Evolutionary conservation across 30 jellyfish, hydroid and myxozoan genomes (phyloP), one percentile per base, ranked within the genome.

Genomic region (Aurelia sp.): DNA sequence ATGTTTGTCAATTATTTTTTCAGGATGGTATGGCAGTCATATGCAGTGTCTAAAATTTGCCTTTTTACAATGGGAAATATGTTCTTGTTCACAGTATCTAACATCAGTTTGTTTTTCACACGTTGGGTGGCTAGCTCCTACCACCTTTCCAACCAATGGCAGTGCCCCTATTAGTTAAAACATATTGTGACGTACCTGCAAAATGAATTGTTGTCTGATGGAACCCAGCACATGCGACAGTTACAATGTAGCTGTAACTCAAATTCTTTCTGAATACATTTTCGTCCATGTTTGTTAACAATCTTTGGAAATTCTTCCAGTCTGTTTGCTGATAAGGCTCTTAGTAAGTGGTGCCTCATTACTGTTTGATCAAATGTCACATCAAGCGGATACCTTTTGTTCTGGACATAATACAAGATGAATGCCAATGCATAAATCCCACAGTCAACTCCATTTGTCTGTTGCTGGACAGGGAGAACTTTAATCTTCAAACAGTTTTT

Each of bases 381-480:
- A 60, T 60, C 72, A 60, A 30, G 27, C 41, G 59, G 48, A 47
- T 30, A 72, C 9, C 41, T 53, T 38, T 52, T 17, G 61, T 72
- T 64, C 47, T 35, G 33, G 47, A 72, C 21, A 66, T 31, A 31
- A 74, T 76, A 58, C 17, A 17, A 66, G 35, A 55, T 55, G 27
- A 76, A 76, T 48, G 87, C 76, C 19, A 76, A 18, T 27, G 87
- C 87, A 55, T 19, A 76, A 27, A 76, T 40, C 33, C 87, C 59
- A 76, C 87, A 76, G 75, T 76, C 87, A 60, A 57, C 75, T 35
- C 38, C 27, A 63, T 53, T 60, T 24, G 52, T 24, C 47, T 76
- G 87, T 38, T 76, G 87, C 47, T 76, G 87, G 59, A 76, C 87
- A 21, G 87, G 87, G 21, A 72, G 61, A 66, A 72, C 83, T 53